These are phyloP conservation scores for Pseudochirops cupreus DNA, from an alignment of 2,797 vertebrate species.

Conservation along the genomic window DNA sequence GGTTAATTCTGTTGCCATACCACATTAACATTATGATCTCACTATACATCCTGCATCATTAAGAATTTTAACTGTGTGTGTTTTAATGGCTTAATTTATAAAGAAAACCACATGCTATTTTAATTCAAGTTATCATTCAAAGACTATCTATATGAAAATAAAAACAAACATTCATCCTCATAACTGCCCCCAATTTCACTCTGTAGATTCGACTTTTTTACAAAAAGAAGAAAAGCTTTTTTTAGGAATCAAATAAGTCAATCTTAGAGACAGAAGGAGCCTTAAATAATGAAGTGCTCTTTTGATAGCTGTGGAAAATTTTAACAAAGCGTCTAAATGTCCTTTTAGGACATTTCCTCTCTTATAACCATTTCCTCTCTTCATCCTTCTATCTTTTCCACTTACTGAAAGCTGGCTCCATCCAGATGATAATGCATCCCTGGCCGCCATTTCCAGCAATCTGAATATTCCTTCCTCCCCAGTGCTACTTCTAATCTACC, in stretches of 20 bases:
- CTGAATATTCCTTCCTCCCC: neutral
- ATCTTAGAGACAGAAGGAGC: constrained; percentile 14
- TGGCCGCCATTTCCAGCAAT: neutral
- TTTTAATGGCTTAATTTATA: constrained; percentile 65
- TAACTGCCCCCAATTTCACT: neutral
- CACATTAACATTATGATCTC: constrained; percentile 64
- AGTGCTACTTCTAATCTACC: neutral
- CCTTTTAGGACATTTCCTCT: constrained; percentile 34
- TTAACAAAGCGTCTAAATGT: constrained; percentile 24
- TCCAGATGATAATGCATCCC: neutral
- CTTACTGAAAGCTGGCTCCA: neutral
- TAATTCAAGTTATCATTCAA: constrained; percentile 63
- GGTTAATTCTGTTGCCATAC: constrained; percentile 72
- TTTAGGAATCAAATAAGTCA: constrained; percentile 12
- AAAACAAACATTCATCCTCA: neutral
- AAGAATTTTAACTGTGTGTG: constrained; percentile 71
- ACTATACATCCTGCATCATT: constrained; percentile 74
- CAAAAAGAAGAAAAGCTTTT: neutral
- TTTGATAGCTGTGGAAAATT: constrained; percentile 44
- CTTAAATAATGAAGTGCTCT: neutral
- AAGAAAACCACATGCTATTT: constrained; percentile 70
- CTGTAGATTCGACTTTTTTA: neutral
- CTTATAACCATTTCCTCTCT: neutral
- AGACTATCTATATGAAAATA: constrained; percentile 47
- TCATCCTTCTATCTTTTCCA: neutral